Evolutionary conservation across 2,797 vertebrate species (phyloP).

Genomic region (Arremon brunneinucha): DNA sequence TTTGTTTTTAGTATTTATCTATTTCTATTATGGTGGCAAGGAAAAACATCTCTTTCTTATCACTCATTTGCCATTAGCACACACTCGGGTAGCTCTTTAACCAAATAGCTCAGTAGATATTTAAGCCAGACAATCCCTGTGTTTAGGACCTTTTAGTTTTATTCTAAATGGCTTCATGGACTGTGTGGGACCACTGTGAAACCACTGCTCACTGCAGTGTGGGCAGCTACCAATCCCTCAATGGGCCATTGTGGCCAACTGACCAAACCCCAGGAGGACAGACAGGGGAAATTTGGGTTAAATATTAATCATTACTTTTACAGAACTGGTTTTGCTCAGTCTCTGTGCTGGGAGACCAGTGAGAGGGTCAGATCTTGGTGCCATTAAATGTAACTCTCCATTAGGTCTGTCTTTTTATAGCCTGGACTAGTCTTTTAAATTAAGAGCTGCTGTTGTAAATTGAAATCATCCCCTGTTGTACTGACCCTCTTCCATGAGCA

Average conservation of each 20-base stretch:
- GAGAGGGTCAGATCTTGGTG: not conserved
- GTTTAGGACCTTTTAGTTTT: not conserved
- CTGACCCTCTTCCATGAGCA: not conserved
- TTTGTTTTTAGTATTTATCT: not conserved
- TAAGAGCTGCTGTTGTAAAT: not conserved
- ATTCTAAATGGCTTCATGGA: not conserved
- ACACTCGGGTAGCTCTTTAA: fast-evolving
- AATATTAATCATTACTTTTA: not conserved
- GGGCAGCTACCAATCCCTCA: not conserved
- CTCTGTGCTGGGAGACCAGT: fast-evolving
- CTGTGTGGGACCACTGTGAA: not conserved
- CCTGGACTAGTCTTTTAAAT: not conserved
- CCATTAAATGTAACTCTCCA: not conserved
- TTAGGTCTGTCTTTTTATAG: not conserved
- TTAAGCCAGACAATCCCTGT: not conserved
- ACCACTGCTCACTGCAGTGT: not conserved
- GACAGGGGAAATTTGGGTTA: not conserved
- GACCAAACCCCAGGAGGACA: not conserved
- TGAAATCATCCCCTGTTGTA: not conserved
- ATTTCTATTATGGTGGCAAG: not conserved
- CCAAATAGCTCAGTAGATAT: not conserved
- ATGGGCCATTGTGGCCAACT: not conserved
- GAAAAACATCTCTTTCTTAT: not conserved
- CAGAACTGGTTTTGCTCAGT: not conserved
- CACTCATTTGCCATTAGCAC: not conserved